Evolutionary conservation across 2,113 vertebrate genomes (phyloP).

Genomic region (Phasianus colchicus): DNA sequence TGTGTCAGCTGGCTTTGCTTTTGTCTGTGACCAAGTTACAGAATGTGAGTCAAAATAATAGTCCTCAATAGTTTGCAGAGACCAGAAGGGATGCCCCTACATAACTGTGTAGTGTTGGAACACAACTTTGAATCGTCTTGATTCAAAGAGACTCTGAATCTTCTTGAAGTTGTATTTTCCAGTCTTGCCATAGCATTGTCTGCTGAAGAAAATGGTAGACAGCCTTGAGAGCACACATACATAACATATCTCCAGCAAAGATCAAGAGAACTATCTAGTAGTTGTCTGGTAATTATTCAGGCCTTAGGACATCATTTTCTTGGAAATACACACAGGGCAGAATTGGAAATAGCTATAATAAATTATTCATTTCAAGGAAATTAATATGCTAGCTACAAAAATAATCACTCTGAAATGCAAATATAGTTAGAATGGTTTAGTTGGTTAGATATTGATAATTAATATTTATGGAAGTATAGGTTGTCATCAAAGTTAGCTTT

Average conservation of each 20-base stretch:
- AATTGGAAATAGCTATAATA: constrained; percentile 41
- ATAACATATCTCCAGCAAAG: background rate
- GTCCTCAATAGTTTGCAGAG: background rate
- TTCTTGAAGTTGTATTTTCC: background rate
- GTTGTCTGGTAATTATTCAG: constrained; percentile 32
- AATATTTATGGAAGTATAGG: background rate
- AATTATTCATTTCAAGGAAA: constrained; percentile 57
- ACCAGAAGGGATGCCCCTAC: background rate
- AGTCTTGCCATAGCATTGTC: background rate
- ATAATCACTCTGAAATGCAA: constrained; percentile 37
- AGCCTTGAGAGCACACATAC: background rate
- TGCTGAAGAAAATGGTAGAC: background rate
- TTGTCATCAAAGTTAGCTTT: background rate
- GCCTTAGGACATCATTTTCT: constrained; percentile 47
- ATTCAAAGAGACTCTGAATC: background rate
- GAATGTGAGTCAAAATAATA: background rate
- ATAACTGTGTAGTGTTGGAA: background rate
- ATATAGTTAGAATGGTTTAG: background rate
- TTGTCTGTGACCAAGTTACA: background rate
- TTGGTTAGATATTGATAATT: constrained; percentile 29
- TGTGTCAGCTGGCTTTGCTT: background rate
- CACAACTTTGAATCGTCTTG: background rate
- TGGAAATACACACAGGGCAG: constrained; percentile 23
- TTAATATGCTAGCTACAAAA: constrained; percentile 40
- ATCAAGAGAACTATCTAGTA: background rate